phyloP scores from a whole-genome alignment of 2,888 invertebrate species.

The Drosophila neonasuta region DNA sequence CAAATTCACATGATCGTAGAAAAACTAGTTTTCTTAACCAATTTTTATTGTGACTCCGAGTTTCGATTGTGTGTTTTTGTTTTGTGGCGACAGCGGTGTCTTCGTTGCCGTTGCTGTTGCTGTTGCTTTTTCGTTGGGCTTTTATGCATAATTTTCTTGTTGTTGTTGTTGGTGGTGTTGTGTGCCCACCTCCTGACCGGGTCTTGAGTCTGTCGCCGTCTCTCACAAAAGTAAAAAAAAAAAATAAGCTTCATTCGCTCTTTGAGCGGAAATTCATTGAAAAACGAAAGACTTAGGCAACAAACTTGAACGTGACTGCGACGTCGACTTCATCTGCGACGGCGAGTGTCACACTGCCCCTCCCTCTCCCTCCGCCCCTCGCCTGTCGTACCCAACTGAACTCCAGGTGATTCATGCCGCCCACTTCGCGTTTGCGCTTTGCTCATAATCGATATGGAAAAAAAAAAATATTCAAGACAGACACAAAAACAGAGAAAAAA shows the following conservation, averaged over 20 bases:
- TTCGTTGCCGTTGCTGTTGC: constrained; percentile 27
- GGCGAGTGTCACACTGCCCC: not conserved
- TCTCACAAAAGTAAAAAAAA: constrained; percentile 18
- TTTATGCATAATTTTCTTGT: constrained; percentile 62
- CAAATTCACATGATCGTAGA: constrained; percentile 48
- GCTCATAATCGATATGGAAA: constrained; percentile 54
- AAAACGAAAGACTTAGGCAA: constrained; percentile 75
- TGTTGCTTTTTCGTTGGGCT: constrained; percentile 40
- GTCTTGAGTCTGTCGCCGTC: constrained; percentile 30
- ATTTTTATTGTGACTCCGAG: constrained; percentile 68
- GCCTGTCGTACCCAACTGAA: constrained; percentile 35
- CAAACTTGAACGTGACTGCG: constrained; percentile 63
- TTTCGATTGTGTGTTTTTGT: constrained; percentile 56
- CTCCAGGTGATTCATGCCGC: constrained; percentile 68
- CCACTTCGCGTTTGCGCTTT: constrained; percentile 50
- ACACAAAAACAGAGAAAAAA: constrained; percentile 9
- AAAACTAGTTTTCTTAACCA: constrained; percentile 72
- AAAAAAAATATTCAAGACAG: constrained; percentile 26
- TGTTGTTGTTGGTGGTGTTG: constrained; percentile 19
- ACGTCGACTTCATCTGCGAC: constrained; percentile 22
- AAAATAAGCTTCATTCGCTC: constrained; percentile 35
- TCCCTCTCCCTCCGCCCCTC: not conserved
- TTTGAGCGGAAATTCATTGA: constrained; percentile 72
- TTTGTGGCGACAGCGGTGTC: constrained; percentile 39
- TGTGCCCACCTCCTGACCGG: constrained; percentile 49